Base-by-base conservation (phyloP, 2,888 invertebrate species). In the Chironomus riparius region DNA sequence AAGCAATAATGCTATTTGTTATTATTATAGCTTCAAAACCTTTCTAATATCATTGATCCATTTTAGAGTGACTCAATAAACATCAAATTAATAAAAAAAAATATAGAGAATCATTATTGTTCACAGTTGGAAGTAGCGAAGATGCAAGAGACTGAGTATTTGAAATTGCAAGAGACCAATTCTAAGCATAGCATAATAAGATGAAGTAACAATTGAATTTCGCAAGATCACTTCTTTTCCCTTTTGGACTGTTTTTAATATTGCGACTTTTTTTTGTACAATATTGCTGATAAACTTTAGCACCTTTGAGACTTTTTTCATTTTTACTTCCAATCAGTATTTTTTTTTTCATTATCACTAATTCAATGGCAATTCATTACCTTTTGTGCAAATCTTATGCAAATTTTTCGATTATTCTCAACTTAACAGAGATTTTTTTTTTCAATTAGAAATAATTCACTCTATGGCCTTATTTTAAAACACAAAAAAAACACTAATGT, bases 281-380 rank as follows among this genome's bases (percentile, higher is more conserved):
- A 10, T 13, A n/a, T 65, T 65, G 21, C 65, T 65, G 65, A 65
- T 65, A 65, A 65, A 65, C 65, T 65, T 65, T 65, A 21, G 65
- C 65, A 65, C 65, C 10, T 65, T 65, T 21, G 21, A n/a, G 12
- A 65, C 4, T 38, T 13, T 22, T 0, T 65, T 10, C 10, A 1
- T 56, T 56, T 18, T 5, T 56, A 2, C n/a, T 56, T 18, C 4
- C 56, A 56, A 56, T 15, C 56, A 15, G n/a, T 22, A 10, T 24
- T 65, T n/a, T n/a, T n/a, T n/a, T n/a, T n/a, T 65, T 24, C 65
- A 21, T 65, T 65, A 24, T 24, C 21, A 65, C 18, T 56, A 56
- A n/a, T 56, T 56, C 56, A 56, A 56, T 56, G 18, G 56, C 56
- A 56, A 56, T 56, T n/a, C 56, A 56, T 18, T 56, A 38, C 38